Conservation (phyloP, 1,140 invertebrate species). For the Dendroctonus valens region DNA sequence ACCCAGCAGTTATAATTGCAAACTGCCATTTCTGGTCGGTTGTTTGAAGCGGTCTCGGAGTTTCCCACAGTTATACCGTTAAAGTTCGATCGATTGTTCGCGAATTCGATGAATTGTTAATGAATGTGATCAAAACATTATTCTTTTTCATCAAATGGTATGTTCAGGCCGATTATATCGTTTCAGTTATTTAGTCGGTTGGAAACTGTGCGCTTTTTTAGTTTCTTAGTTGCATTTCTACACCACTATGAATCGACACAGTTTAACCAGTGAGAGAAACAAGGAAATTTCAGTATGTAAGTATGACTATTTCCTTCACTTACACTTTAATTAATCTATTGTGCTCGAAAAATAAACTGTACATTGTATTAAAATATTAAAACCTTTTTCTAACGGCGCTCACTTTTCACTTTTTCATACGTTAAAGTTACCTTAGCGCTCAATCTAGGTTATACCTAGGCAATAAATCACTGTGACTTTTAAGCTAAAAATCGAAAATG, state of each 20-base stretch:
- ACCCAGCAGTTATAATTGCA: not conserved
- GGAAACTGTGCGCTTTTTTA: no score
- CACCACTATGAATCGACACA: no score
- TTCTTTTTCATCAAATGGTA: constrained; percentile 13
- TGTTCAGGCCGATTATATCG: constrained; percentile 8
- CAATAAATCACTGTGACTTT: no score
- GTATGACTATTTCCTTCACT: not conserved
- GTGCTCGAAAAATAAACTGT: no score
- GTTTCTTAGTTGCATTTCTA: no score
- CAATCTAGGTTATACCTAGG: no score
- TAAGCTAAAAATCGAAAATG: constrained; percentile 36
- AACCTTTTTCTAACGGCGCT: no score
- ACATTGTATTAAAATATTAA: no score
- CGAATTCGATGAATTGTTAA: constrained; percentile 16
- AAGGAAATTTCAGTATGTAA: constrained; percentile 17
- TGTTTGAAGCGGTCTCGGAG: not conserved
- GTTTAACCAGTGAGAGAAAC: not conserved
- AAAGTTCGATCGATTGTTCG: constrained; percentile 11
- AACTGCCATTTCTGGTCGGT: not conserved
- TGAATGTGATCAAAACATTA: constrained; percentile 20
- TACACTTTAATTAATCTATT: no score
- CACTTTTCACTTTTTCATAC: no score
- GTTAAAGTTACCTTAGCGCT: no score
- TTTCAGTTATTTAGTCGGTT: constrained; percentile 3
- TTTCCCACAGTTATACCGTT: constrained; percentile 2